Evolutionary conservation across 2,797 vertebrate species (phyloP), one percentile per base, ranked within the genome.

Genomic region (Sebastiscus tertius): DNA sequence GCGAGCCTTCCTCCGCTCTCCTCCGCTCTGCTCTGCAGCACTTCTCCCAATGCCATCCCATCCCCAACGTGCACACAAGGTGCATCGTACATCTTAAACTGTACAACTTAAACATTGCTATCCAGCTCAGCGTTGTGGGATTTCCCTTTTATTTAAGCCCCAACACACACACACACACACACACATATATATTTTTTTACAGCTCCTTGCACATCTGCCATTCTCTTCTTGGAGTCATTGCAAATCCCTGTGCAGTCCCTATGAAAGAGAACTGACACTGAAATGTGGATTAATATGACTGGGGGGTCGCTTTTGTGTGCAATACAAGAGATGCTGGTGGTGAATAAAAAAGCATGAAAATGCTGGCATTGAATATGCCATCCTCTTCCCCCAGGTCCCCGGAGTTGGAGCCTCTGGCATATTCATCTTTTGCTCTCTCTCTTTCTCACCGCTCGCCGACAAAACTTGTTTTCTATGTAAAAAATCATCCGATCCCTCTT

Each of bases 251-350:
- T 84, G 75, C 79, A 77, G 80, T 76, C 75, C 75, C 72, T 33
- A 49, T 84, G 81, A 83, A 90, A 87, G 68, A 89, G 82, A 90
- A 86, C 60, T 79, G 88, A 89, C 85, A 89, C 60, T 83, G 72
- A 89, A 90, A 93, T 92, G 88, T 88, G 75, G 82, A 93, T 92
- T 93, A 91, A 92, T 91, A 87, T 87, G 73, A 82, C 86, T 79
- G 22, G 80, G 73, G 71, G 81, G 62, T 64, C 5, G 62, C 71
- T 84, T 94, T 91, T 91, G 76, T 87, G 86, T 84, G 82, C 80
- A 71, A 81, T 80, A 88, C 75, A 86, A 83, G 76, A 65, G 73
- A 75, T 78, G 59, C 82, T 87, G 73, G 22, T 80, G 77, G 65
- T 89, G 84, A 90, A 93, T 89, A 74, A 79, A 87, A 91, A 91